A percentile compares a stretch with the other conserved stretches of the same genome.
These are phyloP conservation scores for Malurus elegans DNA, from an alignment of 2,113 vertebrate species.

Conservation along the genomic window DNA sequence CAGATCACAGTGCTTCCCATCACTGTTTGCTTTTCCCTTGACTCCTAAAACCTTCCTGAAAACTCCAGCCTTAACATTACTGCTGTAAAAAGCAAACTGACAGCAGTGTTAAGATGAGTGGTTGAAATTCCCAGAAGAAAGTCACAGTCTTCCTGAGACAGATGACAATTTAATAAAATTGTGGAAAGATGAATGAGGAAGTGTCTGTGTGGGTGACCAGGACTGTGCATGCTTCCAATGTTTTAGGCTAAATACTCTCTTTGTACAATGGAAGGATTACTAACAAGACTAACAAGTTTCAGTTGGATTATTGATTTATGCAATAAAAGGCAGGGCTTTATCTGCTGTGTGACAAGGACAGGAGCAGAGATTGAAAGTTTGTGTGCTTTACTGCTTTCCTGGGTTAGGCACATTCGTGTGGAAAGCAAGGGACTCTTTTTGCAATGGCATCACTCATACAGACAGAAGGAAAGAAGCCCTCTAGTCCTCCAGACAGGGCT, in stretches of 20 bases:
- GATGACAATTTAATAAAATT: background rate
- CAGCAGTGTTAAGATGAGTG: background rate
- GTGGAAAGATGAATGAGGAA: background rate
- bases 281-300: background rate
- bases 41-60: background rate
- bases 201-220: background rate
- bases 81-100: background rate
- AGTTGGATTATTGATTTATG: background rate
- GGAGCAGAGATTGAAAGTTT: background rate
- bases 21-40: background rate
- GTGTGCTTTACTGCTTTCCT: background rate
- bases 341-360: background rate
- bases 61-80: background rate
- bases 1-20: background rate
- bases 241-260: background rate
- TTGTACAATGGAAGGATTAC: background rate
- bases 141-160: background rate
- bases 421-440: background rate
- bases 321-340: background rate
- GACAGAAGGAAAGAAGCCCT: background rate
- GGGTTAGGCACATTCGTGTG: background rate
- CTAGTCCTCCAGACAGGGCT: background rate
- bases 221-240: background rate
- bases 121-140: background rate
- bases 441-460: background rate